These are phyloP conservation scores for Potamarius usumacintae DNA, from an alignment of 2,113 vertebrate species.

Conservation along the genomic window DNA sequence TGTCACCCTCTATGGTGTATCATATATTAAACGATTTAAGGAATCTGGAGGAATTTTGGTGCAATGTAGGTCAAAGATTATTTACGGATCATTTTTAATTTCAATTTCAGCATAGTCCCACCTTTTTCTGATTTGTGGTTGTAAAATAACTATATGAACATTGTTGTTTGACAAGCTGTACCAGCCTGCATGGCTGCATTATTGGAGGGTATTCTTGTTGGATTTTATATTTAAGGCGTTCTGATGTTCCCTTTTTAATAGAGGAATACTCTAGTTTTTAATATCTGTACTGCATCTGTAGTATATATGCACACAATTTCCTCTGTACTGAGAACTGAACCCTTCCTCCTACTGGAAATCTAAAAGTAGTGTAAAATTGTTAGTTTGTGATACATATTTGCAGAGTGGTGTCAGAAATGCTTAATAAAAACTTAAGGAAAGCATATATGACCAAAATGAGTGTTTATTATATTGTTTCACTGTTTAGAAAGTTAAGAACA, in stretches of 20 bases:
- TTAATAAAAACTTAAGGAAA: neutral
- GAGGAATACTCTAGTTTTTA: neutral
- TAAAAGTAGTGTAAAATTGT: neutral
- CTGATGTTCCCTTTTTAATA: constrained; percentile 8
- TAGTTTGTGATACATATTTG: constrained; percentile 1
- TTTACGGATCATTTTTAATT: too few relatives aligned
- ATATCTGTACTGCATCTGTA: neutral
- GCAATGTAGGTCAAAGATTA: too few relatives aligned
- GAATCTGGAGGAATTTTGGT: too few relatives aligned
- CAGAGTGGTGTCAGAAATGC: neutral
- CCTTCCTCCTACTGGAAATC: neutral
- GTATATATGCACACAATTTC: neutral
- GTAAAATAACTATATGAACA: neutral
- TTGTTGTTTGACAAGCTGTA: neutral
- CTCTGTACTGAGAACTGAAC: neutral
- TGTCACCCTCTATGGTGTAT: too few relatives aligned
- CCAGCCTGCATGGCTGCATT: neutral
- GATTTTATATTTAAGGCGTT: constrained; percentile 3
- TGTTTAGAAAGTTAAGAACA: neutral
- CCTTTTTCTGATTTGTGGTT: too few relatives aligned
- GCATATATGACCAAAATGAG: neutral
- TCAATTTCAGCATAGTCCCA: too few relatives aligned
- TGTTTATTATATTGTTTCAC: neutral
- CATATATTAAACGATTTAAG: too few relatives aligned
- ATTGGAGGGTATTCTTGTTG: neutral